These are phyloP conservation scores for Tragelaphus imberbis DNA, from an alignment of 2,113 vertebrate species.

Conservation along the genomic window DNA sequence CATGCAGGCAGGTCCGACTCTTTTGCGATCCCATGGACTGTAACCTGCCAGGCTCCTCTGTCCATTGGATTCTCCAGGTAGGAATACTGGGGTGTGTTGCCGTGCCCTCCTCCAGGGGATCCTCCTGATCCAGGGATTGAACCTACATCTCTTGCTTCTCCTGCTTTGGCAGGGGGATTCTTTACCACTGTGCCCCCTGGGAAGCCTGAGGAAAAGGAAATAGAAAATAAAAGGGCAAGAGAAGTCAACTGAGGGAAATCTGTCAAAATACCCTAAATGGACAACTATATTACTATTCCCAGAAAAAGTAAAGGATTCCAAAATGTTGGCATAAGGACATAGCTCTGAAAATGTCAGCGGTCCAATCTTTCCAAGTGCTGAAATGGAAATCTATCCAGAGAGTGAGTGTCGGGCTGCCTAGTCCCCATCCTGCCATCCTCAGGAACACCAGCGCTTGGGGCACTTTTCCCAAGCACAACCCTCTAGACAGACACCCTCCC, in stretches of 20 bases:
- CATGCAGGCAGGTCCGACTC: neutral
- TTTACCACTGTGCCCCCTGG: neutral
- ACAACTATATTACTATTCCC: neutral
- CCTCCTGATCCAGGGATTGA: neutral
- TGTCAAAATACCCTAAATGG: neutral
- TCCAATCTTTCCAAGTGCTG: neutral
- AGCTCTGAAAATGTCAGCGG: neutral
- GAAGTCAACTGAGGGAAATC: neutral
- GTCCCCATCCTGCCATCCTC: neutral
- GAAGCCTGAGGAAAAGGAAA: neutral
- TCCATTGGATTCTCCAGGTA: neutral
- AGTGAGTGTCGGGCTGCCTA: fast-evolving
- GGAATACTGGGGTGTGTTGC: neutral
- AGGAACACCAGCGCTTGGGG: neutral
- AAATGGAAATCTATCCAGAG: neutral
- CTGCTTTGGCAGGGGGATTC: neutral
- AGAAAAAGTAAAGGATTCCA: neutral
- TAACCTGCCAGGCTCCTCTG: neutral
- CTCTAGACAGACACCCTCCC: neutral
- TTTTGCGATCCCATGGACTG: neutral
- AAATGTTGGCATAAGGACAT: neutral
- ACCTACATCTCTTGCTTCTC: neutral
- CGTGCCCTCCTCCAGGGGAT: neutral
- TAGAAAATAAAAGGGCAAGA: neutral
- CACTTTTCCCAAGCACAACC: neutral